Conservation (phyloP, 2,797 vertebrate genomes). For the Phalanger gymnotis region DNA sequence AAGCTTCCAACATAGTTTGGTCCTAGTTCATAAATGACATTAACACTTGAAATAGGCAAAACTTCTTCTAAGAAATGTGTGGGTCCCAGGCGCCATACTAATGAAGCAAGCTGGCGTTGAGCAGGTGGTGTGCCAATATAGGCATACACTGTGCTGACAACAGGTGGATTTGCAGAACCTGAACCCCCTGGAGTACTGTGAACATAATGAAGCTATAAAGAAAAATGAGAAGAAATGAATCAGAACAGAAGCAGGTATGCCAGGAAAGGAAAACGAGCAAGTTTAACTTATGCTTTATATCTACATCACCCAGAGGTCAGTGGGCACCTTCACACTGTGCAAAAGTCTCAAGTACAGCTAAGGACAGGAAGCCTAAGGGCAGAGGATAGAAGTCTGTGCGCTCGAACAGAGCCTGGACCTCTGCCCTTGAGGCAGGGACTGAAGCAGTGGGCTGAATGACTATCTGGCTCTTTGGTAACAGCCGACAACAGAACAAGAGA, state of each 20-base stretch:
- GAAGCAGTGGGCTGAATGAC: neutral
- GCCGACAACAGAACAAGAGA: neutral
- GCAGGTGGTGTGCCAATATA: slow-evolving; percentile 95
- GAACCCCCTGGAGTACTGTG: slow-evolving; percentile 95
- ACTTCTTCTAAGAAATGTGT: slow-evolving; percentile 98
- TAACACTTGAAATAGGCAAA: slow-evolving; percentile 91
- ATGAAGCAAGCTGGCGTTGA: slow-evolving; percentile 92
- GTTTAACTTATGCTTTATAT: neutral
- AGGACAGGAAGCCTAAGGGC: neutral
- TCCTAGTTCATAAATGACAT: slow-evolving; percentile 94
- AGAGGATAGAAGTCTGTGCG: neutral
- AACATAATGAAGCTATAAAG: slow-evolving; percentile 94
- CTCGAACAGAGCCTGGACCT: no score
- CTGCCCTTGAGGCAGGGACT: neutral
- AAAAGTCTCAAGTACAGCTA: neutral
- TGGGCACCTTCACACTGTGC: neutral
- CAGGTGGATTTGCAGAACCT: slow-evolving; percentile 94
- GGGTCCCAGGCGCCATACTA: slow-evolving; percentile 97
- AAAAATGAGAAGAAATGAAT: neutral
- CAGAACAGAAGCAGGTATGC: accelerated
- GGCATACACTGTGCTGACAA: slow-evolving; percentile 95
- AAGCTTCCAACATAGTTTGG: slow-evolving; percentile 96
- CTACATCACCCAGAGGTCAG: neutral
- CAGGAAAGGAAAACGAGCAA: neutral
- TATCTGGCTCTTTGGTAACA: neutral